Base-by-base conservation (phyloP, 2,113 vertebrate species). In the Tauraco erythrolophus region DNA sequence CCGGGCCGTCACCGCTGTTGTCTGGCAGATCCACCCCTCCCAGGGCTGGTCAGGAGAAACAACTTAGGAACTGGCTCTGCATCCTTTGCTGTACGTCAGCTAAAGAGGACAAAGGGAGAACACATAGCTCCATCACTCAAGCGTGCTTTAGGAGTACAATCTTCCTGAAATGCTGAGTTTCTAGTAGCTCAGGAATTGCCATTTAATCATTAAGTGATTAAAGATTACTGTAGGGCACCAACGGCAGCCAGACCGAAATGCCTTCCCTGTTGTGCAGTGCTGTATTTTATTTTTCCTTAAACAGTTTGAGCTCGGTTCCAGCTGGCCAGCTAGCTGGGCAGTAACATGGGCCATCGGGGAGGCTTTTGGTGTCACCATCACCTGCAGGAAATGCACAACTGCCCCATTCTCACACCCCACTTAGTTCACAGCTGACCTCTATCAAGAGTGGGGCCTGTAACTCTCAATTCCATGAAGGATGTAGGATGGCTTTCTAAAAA, bases 321-420 rank as follows among this genome's bases (percentile, higher is more conserved):
- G 65, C 19, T 66, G 74, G 6, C 50, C 43, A 83, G 24, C 8
- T 17, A 66, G 13, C 45, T 83, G 62, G 33, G 18, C 33, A 33
- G n/a, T 11, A 65, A 22, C 62, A 62, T 0, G 0, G 50, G 17
- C 33, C 54, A 22, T 27, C 7, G 3, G n/a, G n/a, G 87, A 62
- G 15, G 51, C 45, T 70, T 51, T 84, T 41, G 46, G 43, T 65
- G 46, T 23, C 84, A 46, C 62, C 1, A 1, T 16, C 37, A 65
- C 37, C 39, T 61, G 28, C 72, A 85, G 61, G 14, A 88, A 71
- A 81, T 1, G 6, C 24, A 25, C 9, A 6, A 74, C 69, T 74
- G 33, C 39, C 35, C 60, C n/a, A 12, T 81, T 91, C 46, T 77
- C 51, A 43, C 5, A 84, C 9, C 15, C 50, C 35, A 24, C 48